Evolutionary conservation across 2,888 invertebrate genomes (phyloP), one percentile per base, ranked within the genome.

Genomic region (Ornithoptera alexandrae): DNA sequence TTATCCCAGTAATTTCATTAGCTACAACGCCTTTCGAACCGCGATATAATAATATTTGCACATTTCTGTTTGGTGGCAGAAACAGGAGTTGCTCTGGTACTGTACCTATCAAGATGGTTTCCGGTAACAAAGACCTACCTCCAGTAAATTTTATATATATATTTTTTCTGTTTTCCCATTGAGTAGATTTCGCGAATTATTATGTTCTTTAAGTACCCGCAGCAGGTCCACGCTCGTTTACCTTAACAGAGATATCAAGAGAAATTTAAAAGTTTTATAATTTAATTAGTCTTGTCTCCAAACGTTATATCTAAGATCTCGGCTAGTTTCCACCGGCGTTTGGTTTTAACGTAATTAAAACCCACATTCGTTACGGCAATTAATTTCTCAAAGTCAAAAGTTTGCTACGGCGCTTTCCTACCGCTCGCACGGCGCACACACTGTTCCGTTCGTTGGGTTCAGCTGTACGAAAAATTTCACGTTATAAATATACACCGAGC

Each of bases 301-400:
- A 72, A 72, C 66, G 71, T 67, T 65, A 72, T 72, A 73, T 77
- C 73, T 74, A 67, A 71, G 69, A 75, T 77, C 74, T 76, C 72
- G 66, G 74, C 73, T 71, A 56, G 72, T 72, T 70, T 70, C 70
- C 66, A 68, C 62, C 63, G 63, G 81, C 80, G 78, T 78, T 81
- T 76, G 77, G 79, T 79, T 81, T 77, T 75, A 81, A 74, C 72
- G 83, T 83, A 87, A 90, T 89, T 89, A 88, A 88, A 76, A 84
- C 83, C 81, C 80, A 78, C 78, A 78, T 81, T 82, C 89, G 91
- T 90, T 84, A 87, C 91, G 92, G 84, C 84, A 91, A 92, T 92
- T 92, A 92, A 91, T 85, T 91, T 81, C 80, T 87, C 89, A 89
- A 90, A 90, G 89, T 87, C 88, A 89, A 88, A 87, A 86, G 79